Percentiles rank a stretch among this genome's conserved stretches.
phyloP scores from a whole-genome alignment of 1,140 invertebrate genomes.

The Platorchestia sp. region DNA sequence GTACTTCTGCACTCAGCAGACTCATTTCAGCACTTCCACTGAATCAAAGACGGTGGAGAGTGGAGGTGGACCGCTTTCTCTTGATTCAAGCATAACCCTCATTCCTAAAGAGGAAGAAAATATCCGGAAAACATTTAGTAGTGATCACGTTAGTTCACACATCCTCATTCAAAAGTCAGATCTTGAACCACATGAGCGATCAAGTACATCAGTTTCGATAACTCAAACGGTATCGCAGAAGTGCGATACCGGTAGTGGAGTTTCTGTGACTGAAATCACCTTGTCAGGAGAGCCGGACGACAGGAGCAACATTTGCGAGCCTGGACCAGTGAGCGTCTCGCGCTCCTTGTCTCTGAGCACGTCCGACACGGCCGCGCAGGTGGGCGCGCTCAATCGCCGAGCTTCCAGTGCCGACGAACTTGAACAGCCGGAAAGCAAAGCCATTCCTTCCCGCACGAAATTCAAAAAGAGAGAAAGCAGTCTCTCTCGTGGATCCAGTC shows the following conservation, averaged over 20 bases:
- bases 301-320: conserved; percentile 51
- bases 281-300: conserved; percentile 29
- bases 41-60: neutral
- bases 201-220: neutral
- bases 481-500: conserved; percentile 43
- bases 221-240: neutral
- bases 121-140: conserved; percentile 61
- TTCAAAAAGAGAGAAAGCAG: conserved; percentile 62
- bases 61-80: conserved; percentile 62
- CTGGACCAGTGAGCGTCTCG: conserved; percentile 22
- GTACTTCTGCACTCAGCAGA: conserved; percentile 29
- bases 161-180: neutral
- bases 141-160: conserved; percentile 59
- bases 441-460: conserved; percentile 28
- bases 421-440: conserved; percentile 57
- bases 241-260: neutral
- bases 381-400: neutral
- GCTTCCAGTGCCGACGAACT: conserved; percentile 53
- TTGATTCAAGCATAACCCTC: conserved; percentile 62
- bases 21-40: neutral
- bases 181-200: neutral
- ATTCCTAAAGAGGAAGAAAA: conserved; percentile 59
- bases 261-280: conserved; percentile 52
- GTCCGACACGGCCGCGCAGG: neutral
- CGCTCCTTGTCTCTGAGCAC: conserved; percentile 24